Evolutionary conservation across 1,140 invertebrate species (phyloP).

Genomic region (Zelostemma sp.): DNA sequence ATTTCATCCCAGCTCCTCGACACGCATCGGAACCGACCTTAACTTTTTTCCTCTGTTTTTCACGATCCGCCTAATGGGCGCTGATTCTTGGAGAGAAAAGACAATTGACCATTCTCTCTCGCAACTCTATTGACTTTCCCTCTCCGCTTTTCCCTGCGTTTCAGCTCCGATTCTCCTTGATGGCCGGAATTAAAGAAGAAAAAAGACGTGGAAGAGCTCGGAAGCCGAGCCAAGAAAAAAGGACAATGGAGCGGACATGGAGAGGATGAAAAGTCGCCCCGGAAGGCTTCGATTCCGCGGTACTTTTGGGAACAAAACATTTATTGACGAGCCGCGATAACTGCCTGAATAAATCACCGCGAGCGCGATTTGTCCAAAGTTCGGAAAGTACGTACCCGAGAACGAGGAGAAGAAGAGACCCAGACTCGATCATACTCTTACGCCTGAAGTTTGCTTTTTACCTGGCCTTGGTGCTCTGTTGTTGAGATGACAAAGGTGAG

Average conservation of each 20-base stretch:
- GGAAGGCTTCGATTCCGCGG: not conserved
- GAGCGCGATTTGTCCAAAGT: conserved; percentile 17
- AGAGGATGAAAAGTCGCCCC: conserved; percentile 31
- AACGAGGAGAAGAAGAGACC: conserved; percentile 11
- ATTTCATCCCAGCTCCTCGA: conserved; percentile 20
- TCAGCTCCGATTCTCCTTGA: conserved; percentile 36
- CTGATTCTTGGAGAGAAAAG: conserved; percentile 46
- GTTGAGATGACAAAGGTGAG: conserved; percentile 66
- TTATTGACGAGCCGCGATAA: conserved; percentile 13
- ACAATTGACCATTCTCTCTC: conserved; percentile 48
- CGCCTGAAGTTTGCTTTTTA: conserved; percentile 71
- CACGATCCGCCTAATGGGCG: conserved; percentile 49
- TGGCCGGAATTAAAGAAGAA: conserved; percentile 30
- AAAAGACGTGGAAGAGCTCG: conserved; percentile 14
- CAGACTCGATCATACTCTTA: conserved; percentile 62
- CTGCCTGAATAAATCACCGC: conserved; percentile 4
- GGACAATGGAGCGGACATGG: conserved; percentile 23
- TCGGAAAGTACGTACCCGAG: not conserved
- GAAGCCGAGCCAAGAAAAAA: conserved; percentile 16
- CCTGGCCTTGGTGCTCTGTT: conserved; percentile 60
- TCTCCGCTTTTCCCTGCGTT: conserved; percentile 31
- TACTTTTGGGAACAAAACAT: conserved; percentile 3
- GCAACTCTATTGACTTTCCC: conserved; percentile 49
- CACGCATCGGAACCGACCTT: not conserved
- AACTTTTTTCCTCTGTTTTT: conserved; percentile 32